Conservation (phyloP, 2,797 vertebrate genomes). For the Amblyopsis hoosieri region DNA sequence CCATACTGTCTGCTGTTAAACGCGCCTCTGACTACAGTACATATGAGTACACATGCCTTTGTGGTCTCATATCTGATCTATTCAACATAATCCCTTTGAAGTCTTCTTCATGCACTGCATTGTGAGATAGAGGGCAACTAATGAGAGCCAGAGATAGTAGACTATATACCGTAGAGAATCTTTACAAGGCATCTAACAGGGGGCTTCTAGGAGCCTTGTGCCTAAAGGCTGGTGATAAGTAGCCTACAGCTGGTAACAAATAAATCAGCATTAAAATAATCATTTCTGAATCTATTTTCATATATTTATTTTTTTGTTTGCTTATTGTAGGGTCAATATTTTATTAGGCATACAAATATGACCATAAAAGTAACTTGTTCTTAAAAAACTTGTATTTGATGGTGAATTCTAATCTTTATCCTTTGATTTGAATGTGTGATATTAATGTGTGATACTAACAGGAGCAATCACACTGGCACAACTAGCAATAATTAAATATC, state of each 20-base stretch:
- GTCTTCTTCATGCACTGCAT: conserved; percentile 58
- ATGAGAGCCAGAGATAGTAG: conserved; percentile 56
- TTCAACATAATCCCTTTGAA: conserved; percentile 65
- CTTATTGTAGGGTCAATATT: too few species aligned
- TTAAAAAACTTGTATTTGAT: too few species aligned
- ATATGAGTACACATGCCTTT: conserved; percentile 66
- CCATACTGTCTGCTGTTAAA: conserved; percentile 61
- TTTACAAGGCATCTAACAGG: conserved; percentile 49
- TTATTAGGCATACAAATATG: too few species aligned
- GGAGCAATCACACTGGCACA: too few species aligned
- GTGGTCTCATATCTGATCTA: conserved; percentile 65
- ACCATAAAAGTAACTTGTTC: too few species aligned
- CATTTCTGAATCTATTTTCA: background rate
- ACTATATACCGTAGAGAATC: conserved; percentile 19
- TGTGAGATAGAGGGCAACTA: conserved; percentile 52
- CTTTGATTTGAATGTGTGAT: too few species aligned
- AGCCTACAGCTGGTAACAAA: background rate
- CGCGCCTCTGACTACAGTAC: conserved; percentile 53
- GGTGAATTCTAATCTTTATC: too few species aligned
- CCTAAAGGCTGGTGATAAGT: background rate
- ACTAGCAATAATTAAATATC: too few species aligned
- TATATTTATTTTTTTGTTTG: background rate
- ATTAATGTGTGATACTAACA: too few species aligned
- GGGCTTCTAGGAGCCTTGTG: conserved; percentile 1
- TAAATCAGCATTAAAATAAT: conserved; percentile 1